phyloP scores from a whole-genome alignment of 1,140 invertebrate genomes.

The Whitmania pigra region DNA sequence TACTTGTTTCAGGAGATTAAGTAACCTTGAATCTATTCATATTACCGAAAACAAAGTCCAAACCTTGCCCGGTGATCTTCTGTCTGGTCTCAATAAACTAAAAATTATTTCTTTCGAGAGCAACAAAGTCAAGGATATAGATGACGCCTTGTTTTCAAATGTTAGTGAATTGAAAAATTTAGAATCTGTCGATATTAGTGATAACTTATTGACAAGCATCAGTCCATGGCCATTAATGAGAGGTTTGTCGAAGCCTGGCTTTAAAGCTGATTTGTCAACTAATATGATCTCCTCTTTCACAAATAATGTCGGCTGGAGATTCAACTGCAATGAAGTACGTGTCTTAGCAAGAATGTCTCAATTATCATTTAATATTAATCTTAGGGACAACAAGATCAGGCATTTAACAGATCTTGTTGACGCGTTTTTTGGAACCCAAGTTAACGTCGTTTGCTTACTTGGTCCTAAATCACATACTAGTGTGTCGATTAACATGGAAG shows the following conservation, averaged over 20 bases:
- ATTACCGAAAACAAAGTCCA: neutral
- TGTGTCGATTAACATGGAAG: neutral
- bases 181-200: neutral
- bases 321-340: neutral
- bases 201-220: neutral
- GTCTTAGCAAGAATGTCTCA: neutral
- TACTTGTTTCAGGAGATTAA: neutral
- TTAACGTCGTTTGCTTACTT: slow-evolving; percentile 2
- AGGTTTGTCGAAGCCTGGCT: neutral
- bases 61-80: neutral
- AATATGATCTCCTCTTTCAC: slow-evolving; percentile 6
- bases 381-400: slow-evolving; percentile 3
- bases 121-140: neutral
- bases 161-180: neutral
- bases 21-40: neutral
- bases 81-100: slow-evolving; percentile 1
- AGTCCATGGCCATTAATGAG: slow-evolving; percentile 8
- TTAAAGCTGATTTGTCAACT: neutral
- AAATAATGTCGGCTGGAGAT: slow-evolving; percentile 1
- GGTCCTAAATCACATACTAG: slow-evolving; percentile 6
- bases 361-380: neutral
- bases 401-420: neutral
- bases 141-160: slow-evolving; percentile 1
- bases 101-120: neutral
- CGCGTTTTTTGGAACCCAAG: neutral